Evolutionary conservation across 92 coral and sea anemone genomes (phyloP).

Genomic region (Epizoanthus rinbou): DNA sequence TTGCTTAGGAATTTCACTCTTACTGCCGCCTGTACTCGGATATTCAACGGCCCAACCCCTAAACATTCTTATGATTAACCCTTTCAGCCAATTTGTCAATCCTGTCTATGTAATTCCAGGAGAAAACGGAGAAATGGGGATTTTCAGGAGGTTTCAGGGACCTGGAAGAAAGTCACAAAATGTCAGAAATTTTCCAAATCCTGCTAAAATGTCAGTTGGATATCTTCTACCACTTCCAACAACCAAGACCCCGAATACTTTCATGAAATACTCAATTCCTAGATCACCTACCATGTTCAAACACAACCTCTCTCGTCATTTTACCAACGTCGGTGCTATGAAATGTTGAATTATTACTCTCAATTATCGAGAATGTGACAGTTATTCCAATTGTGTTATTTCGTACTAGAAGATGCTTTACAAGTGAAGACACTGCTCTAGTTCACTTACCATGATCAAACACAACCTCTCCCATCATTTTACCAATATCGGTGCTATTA

Average conservation of each 20-base stretch:
- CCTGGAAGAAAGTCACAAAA: too few species aligned
- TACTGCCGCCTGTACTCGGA: not conserved
- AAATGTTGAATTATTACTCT: slow-evolving; percentile 54
- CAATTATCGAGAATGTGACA: slow-evolving; percentile 72
- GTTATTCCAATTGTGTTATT: slow-evolving; percentile 83
- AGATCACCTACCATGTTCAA: slow-evolving; percentile 72
- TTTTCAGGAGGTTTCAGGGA: too few species aligned
- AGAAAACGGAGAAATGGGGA: too few species aligned
- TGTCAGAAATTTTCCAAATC: too few species aligned
- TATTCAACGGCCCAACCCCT: too few species aligned
- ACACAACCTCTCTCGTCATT: slow-evolving; percentile 65
- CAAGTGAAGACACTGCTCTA: slow-evolving; percentile 32
- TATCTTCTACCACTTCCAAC: not conserved
- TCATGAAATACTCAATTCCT: too few species aligned
- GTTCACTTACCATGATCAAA: slow-evolving; percentile 75
- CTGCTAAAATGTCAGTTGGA: too few species aligned
- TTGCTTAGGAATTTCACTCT: too few species aligned
- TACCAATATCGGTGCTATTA: slow-evolving; percentile 64
- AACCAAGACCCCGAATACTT: not conserved
- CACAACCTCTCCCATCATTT: slow-evolving; percentile 63
- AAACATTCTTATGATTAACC: too few species aligned
- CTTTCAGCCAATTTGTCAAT: too few species aligned
- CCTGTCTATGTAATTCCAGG: not conserved
- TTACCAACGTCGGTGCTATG: slow-evolving; percentile 65
- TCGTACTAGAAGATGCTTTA: slow-evolving; percentile 62